Percentiles rank a stretch among this genome's conserved stretches.
phyloP scores from a whole-genome alignment of 2,113 vertebrate species.

The Telmatochromis brichardi region DNA sequence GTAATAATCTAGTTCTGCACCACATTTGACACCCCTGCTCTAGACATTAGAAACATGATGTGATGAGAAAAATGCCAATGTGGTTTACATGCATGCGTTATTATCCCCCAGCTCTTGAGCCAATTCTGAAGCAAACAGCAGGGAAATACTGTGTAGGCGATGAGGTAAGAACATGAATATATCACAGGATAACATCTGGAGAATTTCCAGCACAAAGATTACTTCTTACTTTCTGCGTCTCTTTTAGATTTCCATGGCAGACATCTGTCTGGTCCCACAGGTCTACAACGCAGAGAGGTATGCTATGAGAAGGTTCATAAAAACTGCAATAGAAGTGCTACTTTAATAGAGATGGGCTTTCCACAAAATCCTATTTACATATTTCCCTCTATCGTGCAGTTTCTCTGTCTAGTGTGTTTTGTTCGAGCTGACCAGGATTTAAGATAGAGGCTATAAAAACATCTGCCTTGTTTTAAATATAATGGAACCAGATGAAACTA shows the following conservation, averaged over 20 bases:
- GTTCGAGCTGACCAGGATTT: neutral
- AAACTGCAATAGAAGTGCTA: neutral
- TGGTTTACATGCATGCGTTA: neutral
- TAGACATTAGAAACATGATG: neutral
- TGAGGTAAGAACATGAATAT: conserved; percentile 73
- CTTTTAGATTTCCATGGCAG: conserved; percentile 90
- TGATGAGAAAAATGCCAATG: neutral
- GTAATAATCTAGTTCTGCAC: neutral
- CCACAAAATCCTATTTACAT: neutral
- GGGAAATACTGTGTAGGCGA: conserved; percentile 86
- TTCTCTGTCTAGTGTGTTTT: neutral
- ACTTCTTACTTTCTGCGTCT: neutral
- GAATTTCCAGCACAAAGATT: neutral
- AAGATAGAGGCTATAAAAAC: neutral
- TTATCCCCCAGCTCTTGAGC: conserved; percentile 79
- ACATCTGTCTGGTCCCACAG: conserved; percentile 91
- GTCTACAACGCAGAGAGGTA: conserved; percentile 93
- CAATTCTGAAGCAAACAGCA: conserved; percentile 78
- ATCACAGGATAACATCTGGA: neutral
- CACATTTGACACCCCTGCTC: neutral
- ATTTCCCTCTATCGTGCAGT: neutral
- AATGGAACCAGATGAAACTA: neutral
- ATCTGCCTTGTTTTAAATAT: neutral
- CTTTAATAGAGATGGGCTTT: neutral
- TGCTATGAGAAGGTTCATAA: neutral